phyloP scores from a whole-genome alignment of 2,888 invertebrate species.

The Eristalis pertinax region DNA sequence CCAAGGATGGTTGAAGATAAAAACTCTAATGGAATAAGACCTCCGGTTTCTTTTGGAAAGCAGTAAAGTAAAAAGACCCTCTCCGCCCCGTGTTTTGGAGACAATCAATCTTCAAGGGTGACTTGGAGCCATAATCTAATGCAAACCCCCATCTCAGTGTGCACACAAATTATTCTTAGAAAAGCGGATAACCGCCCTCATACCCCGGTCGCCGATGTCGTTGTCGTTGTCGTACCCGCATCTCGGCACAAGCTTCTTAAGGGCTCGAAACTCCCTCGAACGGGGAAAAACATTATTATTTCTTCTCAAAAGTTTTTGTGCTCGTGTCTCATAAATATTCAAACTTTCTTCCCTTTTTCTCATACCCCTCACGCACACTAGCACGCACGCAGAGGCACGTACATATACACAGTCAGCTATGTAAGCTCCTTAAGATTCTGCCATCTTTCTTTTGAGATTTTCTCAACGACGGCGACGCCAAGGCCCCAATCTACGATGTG shows the following conservation, averaged over 20 bases:
- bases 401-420: neutral
- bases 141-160: neutral
- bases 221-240: neutral
- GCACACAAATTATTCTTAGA: neutral
- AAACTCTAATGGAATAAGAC: neutral
- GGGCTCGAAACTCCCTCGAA: neutral
- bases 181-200: neutral
- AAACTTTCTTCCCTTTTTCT: neutral
- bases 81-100: neutral
- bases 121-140: neutral
- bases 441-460: conserved; percentile 26
- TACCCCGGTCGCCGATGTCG: neutral
- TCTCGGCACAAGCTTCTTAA: neutral
- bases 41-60: neutral
- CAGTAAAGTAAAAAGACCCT: neutral
- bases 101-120: neutral
- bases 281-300: neutral
- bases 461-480: neutral
- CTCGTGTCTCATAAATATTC: neutral
- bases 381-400: neutral
- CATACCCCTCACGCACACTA: neutral
- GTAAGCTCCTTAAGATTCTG: conserved; percentile 14
- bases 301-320: conserved; percentile 18
- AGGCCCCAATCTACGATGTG: neutral
- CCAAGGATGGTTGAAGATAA: no score